Percentiles rank a stretch among this genome's conserved stretches.
Evolutionary conservation across 2,113 vertebrate genomes (phyloP).

Genomic region (Pao palembangensis): DNA sequence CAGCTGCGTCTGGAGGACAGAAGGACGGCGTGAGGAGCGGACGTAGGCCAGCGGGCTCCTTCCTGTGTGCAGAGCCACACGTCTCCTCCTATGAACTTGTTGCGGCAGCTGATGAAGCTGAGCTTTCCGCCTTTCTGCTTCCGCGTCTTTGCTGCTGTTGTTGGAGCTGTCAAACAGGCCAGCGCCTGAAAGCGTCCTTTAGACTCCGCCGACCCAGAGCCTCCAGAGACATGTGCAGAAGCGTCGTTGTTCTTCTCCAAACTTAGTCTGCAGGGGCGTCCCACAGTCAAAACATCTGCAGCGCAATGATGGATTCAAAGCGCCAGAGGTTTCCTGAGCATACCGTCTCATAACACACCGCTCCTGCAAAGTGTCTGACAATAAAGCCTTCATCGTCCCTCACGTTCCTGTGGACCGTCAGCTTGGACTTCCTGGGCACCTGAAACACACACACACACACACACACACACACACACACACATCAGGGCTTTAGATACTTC

Average conservation of each 20-base stretch:
- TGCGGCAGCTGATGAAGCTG: conserved; percentile 95
- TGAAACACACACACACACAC: conserved; percentile 47
- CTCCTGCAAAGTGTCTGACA: conserved; percentile 94
- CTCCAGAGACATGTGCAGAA: conserved; percentile 93
- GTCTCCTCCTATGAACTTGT: conserved; percentile 84
- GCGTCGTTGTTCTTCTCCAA: conserved; percentile 99
- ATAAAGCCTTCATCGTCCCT: conserved; percentile 97
- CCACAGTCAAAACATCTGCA: no score
- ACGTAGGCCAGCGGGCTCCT: no score
- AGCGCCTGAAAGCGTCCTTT: conserved; percentile 89
- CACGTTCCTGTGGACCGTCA: conserved; percentile 92
- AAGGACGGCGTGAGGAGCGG: background rate
- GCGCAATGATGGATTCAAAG: background rate
- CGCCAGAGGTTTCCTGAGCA: conserved; percentile 11
- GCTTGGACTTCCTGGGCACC: conserved; percentile 96
- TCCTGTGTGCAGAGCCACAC: no score
- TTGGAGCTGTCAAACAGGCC: conserved; percentile 87
- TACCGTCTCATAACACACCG: conserved; percentile 98
- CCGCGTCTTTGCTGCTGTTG: conserved; percentile 83
- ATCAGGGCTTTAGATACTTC: background rate
- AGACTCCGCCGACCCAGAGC: conserved; percentile 92
- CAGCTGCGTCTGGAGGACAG: conserved; percentile 85
- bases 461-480: background rate
- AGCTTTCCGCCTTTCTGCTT: conserved; percentile 98
- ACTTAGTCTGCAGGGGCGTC: conserved; percentile 85